Conservation (phyloP, 2,888 invertebrate species). For the Cactoblastis cactorum region DNA sequence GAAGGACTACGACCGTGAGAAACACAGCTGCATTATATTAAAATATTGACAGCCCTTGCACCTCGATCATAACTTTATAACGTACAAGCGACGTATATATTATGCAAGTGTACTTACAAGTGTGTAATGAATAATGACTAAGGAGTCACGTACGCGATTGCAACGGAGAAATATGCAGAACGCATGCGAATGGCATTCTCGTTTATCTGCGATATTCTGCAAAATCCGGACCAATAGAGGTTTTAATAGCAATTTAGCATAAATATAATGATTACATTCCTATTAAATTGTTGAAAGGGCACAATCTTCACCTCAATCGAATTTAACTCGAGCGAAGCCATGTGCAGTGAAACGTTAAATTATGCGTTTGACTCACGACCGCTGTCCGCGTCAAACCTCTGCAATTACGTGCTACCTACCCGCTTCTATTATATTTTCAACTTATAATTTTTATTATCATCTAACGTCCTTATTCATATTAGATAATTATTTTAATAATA, state of each 20-base stretch:
- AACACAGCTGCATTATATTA: slow-evolving; percentile 23
- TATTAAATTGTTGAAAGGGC: slow-evolving; percentile 12
- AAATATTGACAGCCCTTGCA: slow-evolving; percentile 16
- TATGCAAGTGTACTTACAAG: slow-evolving; percentile 19
- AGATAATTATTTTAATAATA: too few species aligned
- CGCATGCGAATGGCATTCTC: slow-evolving; percentile 27
- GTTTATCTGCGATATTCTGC: slow-evolving; percentile 19
- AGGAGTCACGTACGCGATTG: slow-evolving; percentile 29
- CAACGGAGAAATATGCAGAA: slow-evolving; percentile 23
- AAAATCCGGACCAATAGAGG: slow-evolving; percentile 18
- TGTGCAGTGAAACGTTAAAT: slow-evolving; percentile 52
- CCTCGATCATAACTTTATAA: slow-evolving; percentile 12
- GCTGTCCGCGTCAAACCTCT: slow-evolving; percentile 24
- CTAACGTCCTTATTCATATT: too few species aligned
- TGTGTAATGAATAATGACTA: slow-evolving; percentile 22
- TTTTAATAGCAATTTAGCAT: slow-evolving; percentile 19
- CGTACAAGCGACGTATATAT: slow-evolving; percentile 15
- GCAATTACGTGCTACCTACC: slow-evolving; percentile 35
- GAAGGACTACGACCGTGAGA: slow-evolving; percentile 65
- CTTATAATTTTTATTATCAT: slow-evolving; percentile 28
- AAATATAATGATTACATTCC: slow-evolving; percentile 17
- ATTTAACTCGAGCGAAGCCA: slow-evolving; percentile 27
- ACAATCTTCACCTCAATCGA: slow-evolving; percentile 3
- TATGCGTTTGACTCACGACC: slow-evolving; percentile 43
- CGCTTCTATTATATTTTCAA: slow-evolving; percentile 38